A percentile compares a stretch with the other conserved stretches of the same genome.
Evolutionary conservation across 2,797 vertebrate species (phyloP).

Genomic region (Rhinophrynus dorsalis): DNA sequence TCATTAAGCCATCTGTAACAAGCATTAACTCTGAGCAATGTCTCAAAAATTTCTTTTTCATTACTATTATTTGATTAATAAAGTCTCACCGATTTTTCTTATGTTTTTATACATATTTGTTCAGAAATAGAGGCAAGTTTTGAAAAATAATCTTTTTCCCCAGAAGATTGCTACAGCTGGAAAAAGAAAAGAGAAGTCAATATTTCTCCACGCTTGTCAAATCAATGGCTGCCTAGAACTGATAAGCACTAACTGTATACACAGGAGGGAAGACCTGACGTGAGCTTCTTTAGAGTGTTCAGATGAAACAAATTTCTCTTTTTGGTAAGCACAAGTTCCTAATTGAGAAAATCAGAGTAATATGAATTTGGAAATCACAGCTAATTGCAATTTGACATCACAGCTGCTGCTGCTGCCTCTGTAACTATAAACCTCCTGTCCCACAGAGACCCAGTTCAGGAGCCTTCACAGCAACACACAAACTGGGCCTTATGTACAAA

Average conservation of each 20-base stretch:
- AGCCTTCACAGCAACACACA: not conserved
- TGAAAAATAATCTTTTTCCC: conserved; percentile 11
- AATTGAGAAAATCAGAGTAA: conserved; percentile 51
- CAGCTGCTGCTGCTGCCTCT: conserved; percentile 49
- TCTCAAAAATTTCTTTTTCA: not conserved
- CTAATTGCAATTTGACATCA: conserved; percentile 56
- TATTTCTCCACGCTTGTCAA: conserved; percentile 47
- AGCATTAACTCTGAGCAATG: not conserved
- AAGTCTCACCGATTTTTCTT: not conserved
- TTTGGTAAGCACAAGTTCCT: conserved; percentile 45
- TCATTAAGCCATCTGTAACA: not conserved
- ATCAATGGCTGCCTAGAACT: conserved; percentile 36
- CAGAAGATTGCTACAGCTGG: conserved; percentile 23
- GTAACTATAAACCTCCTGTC: conserved; percentile 18
- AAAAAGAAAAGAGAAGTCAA: conserved; percentile 14
- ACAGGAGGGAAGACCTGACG: conserved; percentile 27
- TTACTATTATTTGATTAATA: not conserved
- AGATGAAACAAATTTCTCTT: conserved; percentile 41
- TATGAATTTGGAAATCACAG: conserved; percentile 54
- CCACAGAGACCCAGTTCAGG: conserved; percentile 9
- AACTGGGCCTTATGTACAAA: no score
- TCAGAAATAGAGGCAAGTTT: conserved; percentile 5
- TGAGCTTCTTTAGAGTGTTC: conserved; percentile 23
- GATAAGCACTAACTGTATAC: conserved; percentile 22
- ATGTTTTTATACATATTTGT: not conserved